Evolutionary conservation across 2,888 invertebrate species (phyloP).

Genomic region (Cylloceria caligata): DNA sequence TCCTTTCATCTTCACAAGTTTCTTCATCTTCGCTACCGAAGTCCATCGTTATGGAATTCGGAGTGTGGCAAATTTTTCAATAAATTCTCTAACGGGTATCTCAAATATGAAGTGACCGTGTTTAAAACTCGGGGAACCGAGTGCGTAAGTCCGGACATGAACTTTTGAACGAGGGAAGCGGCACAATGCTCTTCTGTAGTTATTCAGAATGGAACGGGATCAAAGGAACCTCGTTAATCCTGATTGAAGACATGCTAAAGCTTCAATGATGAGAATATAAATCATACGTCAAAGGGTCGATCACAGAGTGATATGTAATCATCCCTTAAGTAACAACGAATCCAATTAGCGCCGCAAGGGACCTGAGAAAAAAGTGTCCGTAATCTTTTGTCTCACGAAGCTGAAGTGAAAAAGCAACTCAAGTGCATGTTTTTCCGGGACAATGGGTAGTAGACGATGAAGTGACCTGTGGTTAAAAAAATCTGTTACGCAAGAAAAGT

Average conservation of each 20-base stretch:
- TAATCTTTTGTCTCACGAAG: neutral
- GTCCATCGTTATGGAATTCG: neutral
- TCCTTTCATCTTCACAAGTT: neutral
- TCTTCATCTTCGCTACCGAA: neutral
- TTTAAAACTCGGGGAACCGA: neutral
- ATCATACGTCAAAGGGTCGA: neutral
- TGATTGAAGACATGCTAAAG: neutral
- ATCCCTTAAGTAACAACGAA: neutral
- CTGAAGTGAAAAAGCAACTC: neutral
- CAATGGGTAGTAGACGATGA: neutral
- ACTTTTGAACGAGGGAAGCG: neutral
- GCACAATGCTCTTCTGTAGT: slow-evolving; percentile 3
- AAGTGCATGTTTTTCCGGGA: neutral
- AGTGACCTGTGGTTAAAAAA: neutral
- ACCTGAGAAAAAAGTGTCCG: neutral
- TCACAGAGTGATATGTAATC: neutral
- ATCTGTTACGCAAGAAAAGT: neutral
- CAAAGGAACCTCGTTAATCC: neutral
- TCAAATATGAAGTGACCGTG: neutral
- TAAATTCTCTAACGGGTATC: neutral
- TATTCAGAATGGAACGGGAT: slow-evolving; percentile 28
- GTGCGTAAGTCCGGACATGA: neutral
- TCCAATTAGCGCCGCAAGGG: neutral
- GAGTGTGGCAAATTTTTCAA: neutral
- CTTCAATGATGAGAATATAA: neutral